phyloP scores from a whole-genome alignment of 2,797 vertebrate species.

The Threskiornis aethiopicus region DNA sequence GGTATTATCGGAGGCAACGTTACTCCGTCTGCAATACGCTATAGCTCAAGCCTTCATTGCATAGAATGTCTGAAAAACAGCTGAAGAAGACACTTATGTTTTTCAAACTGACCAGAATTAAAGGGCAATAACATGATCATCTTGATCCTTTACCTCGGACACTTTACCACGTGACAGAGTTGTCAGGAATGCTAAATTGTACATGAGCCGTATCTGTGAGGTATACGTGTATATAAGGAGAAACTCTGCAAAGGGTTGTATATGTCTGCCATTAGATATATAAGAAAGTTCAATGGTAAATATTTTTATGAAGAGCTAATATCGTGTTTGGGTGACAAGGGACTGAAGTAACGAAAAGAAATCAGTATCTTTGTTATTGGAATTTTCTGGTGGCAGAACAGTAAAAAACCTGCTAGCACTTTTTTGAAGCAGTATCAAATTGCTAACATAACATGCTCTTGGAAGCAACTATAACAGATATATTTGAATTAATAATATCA shows the following conservation, averaged over 20 bases:
- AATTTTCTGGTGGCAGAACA: neutral
- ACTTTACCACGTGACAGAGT: neutral
- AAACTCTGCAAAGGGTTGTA: neutral
- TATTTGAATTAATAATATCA: neutral
- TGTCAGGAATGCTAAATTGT: neutral
- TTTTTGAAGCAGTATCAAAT: neutral
- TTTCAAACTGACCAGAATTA: neutral
- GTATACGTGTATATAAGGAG: fast-evolving
- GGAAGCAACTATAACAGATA: neutral
- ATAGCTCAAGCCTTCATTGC: neutral
- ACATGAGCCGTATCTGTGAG: fast-evolving
- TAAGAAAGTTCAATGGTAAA: neutral
- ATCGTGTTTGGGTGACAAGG: neutral
- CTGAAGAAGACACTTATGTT: neutral
- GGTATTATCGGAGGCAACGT: fast-evolving
- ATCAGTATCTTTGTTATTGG: neutral
- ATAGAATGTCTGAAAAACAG: neutral
- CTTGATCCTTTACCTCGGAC: neutral
- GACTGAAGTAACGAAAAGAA: neutral
- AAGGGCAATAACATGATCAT: neutral
- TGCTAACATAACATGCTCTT: neutral
- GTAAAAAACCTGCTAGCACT: neutral
- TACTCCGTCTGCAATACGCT: neutral
- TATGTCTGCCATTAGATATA: neutral
- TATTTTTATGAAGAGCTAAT: neutral